Percentiles rank a stretch among this genome's conserved stretches.
phyloP scores from a whole-genome alignment of 1,140 invertebrate genomes.

The Phortica variegata region DNA sequence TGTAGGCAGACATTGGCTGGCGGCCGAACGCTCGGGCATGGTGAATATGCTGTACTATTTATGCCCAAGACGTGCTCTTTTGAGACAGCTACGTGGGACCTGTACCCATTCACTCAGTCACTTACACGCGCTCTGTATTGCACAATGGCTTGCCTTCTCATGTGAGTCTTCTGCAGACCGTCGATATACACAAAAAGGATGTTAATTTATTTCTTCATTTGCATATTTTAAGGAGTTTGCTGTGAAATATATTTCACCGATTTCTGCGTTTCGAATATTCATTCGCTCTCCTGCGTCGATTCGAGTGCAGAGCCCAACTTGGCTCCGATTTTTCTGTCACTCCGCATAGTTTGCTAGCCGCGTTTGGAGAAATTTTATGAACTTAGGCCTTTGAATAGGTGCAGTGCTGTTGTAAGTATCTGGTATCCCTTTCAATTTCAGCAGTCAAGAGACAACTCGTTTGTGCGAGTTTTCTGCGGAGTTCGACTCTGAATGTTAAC shows the following conservation, averaged over 20 bases:
- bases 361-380: conserved; percentile 50
- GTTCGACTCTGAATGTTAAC: too few species aligned
- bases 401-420: neutral
- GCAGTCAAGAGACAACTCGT: conserved; percentile 50
- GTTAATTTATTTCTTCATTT: conserved; percentile 58
- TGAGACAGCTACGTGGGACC: conserved; percentile 1
- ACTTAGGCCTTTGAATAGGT: conserved; percentile 34
- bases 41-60: conserved; percentile 55
- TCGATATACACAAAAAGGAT: conserved; percentile 39
- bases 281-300: conserved; percentile 5
- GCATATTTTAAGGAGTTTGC: conserved; percentile 56
- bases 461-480: too few species aligned
- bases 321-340: conserved; percentile 6
- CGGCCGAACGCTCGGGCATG: conserved; percentile 23
- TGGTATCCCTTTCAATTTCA: conserved; percentile 43
- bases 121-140: conserved; percentile 16
- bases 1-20: neutral
- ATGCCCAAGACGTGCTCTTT: conserved; percentile 46
- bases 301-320: conserved; percentile 4
- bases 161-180: conserved; percentile 4
- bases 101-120: conserved; percentile 6
- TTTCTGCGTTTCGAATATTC: conserved; percentile 40
- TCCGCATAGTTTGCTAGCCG: neutral
- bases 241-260: conserved; percentile 42
- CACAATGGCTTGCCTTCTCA: conserved; percentile 6